phyloP scores from a whole-genome alignment of 2,797 vertebrate genomes.

The Poecilia gillii region DNA sequence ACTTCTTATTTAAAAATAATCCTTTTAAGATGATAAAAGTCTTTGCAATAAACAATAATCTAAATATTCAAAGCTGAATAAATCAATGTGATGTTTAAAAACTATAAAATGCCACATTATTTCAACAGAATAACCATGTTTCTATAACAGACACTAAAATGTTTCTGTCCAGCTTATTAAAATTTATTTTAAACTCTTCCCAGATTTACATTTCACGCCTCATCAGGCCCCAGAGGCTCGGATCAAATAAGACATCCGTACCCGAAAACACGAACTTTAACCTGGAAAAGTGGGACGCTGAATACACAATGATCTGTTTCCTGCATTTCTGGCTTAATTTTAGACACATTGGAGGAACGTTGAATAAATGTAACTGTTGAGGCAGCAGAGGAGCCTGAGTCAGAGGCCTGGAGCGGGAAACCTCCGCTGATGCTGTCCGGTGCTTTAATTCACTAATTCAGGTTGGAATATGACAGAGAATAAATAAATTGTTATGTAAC shows the following conservation, averaged over 20 bases:
- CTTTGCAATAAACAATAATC: not conserved
- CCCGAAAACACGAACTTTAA: not conserved
- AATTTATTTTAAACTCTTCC: not conserved
- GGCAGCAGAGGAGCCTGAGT: not conserved
- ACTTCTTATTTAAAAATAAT: not conserved
- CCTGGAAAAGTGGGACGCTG: not conserved
- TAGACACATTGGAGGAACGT: not conserved
- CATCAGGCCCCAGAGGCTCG: not conserved
- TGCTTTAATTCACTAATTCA: not conserved
- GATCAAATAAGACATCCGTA: not conserved
- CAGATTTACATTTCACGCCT: not conserved
- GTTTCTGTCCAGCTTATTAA: not conserved
- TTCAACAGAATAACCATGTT: not conserved
- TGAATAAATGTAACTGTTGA: not conserved
- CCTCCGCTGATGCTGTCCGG: not conserved
- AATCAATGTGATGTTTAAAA: not conserved
- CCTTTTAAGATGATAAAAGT: not conserved
- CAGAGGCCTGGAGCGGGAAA: not conserved
- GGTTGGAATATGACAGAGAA: not conserved
- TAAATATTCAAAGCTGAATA: not conserved
- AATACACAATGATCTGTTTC: not conserved
- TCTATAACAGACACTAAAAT: not conserved
- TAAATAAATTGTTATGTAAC: not conserved
- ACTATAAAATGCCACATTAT: not conserved
- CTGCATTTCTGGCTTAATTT: slow-evolving; percentile 1